These are phyloP conservation scores for Phragmatobia fuliginosa DNA, from an alignment of 2,888 invertebrate genomes.

Conservation along the genomic window DNA sequence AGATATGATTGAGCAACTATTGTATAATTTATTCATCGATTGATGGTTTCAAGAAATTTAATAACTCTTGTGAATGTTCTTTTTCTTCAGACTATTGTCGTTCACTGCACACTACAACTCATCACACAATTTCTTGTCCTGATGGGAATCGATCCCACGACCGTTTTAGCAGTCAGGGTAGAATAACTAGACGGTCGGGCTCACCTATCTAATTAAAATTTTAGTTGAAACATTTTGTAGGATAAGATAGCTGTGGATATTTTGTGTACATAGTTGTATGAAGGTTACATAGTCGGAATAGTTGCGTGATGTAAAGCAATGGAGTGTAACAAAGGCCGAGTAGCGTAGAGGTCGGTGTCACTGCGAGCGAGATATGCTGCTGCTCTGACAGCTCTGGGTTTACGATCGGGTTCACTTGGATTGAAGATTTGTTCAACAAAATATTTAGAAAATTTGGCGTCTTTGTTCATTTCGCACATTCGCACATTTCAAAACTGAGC, in stretches of 20 bases:
- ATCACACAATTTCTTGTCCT: too few species aligned
- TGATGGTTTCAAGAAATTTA: not conserved
- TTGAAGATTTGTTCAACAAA: not conserved
- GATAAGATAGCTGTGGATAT: slow-evolving; percentile 23
- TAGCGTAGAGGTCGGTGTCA: slow-evolving; percentile 39
- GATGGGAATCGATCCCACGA: too few species aligned
- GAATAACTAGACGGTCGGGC: too few species aligned
- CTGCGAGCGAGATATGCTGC: slow-evolving; percentile 34
- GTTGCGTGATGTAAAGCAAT: slow-evolving; percentile 65
- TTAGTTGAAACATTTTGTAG: too few species aligned
- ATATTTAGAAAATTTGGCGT: too few species aligned
- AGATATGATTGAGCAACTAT: not conserved
- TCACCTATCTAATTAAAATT: too few species aligned
- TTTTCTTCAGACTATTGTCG: too few species aligned
- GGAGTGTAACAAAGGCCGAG: slow-evolving; percentile 54
- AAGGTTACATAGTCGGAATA: slow-evolving; percentile 55
- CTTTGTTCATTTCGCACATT: too few species aligned
- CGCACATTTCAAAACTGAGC: too few species aligned
- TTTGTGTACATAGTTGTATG: slow-evolving; percentile 31
- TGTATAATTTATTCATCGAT: not conserved
- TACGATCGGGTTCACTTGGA: not conserved
- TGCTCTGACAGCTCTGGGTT: slow-evolving; percentile 3
- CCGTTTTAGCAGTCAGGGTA: too few species aligned
- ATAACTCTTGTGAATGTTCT: too few species aligned
- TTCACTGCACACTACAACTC: too few species aligned